Conservation (phyloP, 2,797 vertebrate species). For the Schizothorax lantsangensis region DNA sequence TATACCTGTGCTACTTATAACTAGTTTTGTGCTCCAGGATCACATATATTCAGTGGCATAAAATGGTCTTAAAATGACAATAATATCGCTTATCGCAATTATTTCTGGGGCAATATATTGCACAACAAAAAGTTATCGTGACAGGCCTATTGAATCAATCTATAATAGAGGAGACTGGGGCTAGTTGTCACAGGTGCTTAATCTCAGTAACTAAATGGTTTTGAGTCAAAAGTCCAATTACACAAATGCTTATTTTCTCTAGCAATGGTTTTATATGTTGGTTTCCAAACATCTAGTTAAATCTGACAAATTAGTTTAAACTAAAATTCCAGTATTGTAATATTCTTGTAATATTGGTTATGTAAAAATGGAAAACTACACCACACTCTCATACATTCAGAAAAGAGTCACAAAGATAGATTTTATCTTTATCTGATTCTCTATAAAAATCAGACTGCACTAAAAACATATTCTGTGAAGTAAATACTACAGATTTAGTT, state of each 20-base stretch:
- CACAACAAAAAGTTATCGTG: no score
- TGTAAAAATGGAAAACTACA: neutral
- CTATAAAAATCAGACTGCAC: neutral
- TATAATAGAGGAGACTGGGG: neutral
- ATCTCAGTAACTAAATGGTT: neutral
- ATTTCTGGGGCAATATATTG: no score
- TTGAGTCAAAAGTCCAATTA: neutral
- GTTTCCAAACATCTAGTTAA: neutral
- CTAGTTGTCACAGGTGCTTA: neutral
- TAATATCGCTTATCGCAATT: no score
- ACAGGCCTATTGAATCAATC: neutral
- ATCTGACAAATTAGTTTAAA: no score
- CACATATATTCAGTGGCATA: no score
- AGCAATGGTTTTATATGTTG: neutral
- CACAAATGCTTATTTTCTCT: neutral
- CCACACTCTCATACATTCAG: neutral
- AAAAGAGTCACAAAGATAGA: neutral
- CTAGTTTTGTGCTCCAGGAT: no score
- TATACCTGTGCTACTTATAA: no score
- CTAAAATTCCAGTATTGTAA: neutral
- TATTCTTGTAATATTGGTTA: neutral
- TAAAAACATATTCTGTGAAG: no score
- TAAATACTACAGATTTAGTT: no score
- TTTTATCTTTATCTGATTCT: neutral
- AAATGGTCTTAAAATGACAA: no score